Conservation (phyloP, 2,797 vertebrate genomes). For the Spea hammondii region DNA sequence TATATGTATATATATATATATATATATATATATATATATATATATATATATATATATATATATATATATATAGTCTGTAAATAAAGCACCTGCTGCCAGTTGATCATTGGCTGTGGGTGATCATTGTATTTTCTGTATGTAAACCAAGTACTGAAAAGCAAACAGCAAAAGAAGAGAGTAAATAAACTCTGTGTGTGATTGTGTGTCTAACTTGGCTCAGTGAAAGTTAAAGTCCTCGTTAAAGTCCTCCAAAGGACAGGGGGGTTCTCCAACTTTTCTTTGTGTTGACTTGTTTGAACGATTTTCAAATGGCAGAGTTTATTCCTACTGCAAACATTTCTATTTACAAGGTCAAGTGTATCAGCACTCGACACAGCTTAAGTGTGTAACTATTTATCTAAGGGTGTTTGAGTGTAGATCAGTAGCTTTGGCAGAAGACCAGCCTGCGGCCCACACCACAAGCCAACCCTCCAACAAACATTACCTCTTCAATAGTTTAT, state of each 20-base stretch:
- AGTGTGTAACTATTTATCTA: constrained; percentile 81
- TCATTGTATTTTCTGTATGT: background rate
- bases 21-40: no score
- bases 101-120: background rate
- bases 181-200: constrained; percentile 66
- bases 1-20: no score
- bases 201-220: constrained; percentile 69
- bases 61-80: no score
- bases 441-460: constrained; percentile 57
- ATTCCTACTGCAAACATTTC: constrained; percentile 83
- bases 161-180: constrained; percentile 80
- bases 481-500: constrained; percentile 65
- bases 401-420: constrained; percentile 78
- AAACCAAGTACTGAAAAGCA: constrained; percentile 62
- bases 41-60: no score
- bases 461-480: constrained; percentile 64
- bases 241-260: constrained; percentile 69
- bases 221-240: constrained; percentile 72
- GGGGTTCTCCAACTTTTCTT: constrained; percentile 70
- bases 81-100: no score
- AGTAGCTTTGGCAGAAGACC: constrained; percentile 77
- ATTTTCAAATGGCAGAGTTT: constrained; percentile 81
- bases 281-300: constrained; percentile 83
- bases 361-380: constrained; percentile 76
- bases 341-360: constrained; percentile 86